These are phyloP conservation scores for Drosophila birchii DNA, from an alignment of 2,888 invertebrate genomes.

Conservation along the genomic window DNA sequence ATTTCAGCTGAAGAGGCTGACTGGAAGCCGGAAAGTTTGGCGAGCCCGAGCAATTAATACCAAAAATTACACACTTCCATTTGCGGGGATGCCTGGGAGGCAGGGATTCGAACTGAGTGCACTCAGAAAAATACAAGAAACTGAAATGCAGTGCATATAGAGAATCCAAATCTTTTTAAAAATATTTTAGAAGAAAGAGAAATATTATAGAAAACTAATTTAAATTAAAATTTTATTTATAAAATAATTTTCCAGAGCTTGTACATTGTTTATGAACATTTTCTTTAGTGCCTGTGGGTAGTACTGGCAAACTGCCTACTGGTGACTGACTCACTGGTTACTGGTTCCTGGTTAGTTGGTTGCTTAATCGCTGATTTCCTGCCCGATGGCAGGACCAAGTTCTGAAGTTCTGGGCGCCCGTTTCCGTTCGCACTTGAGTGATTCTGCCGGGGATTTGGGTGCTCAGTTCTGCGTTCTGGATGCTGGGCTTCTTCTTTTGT, in stretches of 20 bases:
- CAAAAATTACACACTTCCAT: slow-evolving; percentile 77
- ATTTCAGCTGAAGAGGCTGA: slow-evolving; percentile 32
- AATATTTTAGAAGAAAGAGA: not conserved
- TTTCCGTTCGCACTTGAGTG: slow-evolving; percentile 80
- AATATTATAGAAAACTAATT: too few species aligned
- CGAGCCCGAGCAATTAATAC: slow-evolving; percentile 70
- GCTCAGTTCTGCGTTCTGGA: slow-evolving; percentile 41
- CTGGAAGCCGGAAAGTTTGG: slow-evolving; percentile 72
- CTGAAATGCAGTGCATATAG: not conserved
- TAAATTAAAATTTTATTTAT: too few species aligned
- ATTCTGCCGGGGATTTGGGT: slow-evolving; percentile 65
- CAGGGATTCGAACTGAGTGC: slow-evolving; percentile 54
- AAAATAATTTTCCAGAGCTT: not conserved
- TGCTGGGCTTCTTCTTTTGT: slow-evolving; percentile 60
- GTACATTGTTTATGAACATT: accelerated
- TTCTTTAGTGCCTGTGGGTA: not conserved
- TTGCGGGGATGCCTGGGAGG: slow-evolving; percentile 38
- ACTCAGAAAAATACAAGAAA: not conserved
- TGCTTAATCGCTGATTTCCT: slow-evolving; percentile 80
- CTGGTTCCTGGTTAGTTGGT: slow-evolving; percentile 67
- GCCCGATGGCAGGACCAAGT: slow-evolving; percentile 67
- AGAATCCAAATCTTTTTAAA: not conserved
- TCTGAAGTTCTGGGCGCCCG: slow-evolving; percentile 66
- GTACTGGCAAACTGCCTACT: slow-evolving; percentile 17
- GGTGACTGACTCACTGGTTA: slow-evolving; percentile 28